Evolutionary conservation across 2,888 invertebrate species (phyloP).

Genomic region (Microctonus brassicae): DNA sequence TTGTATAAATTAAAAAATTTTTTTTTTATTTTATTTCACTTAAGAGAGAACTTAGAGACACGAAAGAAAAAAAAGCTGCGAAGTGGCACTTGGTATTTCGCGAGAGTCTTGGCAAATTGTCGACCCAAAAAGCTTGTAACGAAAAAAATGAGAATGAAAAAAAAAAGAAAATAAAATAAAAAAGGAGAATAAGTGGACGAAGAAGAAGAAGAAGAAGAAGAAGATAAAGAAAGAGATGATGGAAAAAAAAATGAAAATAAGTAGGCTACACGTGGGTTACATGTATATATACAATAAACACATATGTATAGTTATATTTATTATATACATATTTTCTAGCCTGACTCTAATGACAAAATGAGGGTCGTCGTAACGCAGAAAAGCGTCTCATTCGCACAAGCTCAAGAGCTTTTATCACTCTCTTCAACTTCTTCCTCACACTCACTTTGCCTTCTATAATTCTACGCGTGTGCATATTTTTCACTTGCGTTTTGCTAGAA

Average conservation of each 20-base stretch:
- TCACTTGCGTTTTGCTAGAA: neutral
- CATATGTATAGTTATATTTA: constrained; percentile 9
- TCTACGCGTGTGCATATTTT: neutral
- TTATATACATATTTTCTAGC: constrained; percentile 27
- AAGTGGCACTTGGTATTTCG: constrained; percentile 16
- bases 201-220: neutral
- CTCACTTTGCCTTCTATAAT: neutral
- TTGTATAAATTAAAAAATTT: neutral
- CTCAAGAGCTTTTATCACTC: constrained; percentile 7
- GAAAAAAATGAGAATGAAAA: neutral
- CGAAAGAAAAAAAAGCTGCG: neutral
- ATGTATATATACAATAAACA: constrained; percentile 28
- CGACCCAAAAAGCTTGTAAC: constrained; percentile 22
- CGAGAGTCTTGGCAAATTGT: constrained; percentile 14
- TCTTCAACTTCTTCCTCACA: neutral
- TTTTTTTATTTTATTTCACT: neutral
- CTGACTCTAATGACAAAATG: constrained; percentile 28
- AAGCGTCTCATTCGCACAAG: constrained; percentile 36
- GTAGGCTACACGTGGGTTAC: constrained; percentile 19
- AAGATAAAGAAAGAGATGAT: constrained; percentile 12
- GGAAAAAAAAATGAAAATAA: constrained; percentile 2
- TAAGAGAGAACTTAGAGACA: constrained; percentile 1
- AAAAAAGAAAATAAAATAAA: constrained; percentile 18
- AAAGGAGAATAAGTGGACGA: neutral
- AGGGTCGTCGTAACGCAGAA: constrained; percentile 41